Base-by-base conservation (phyloP, 2,113 vertebrate species). In the Carassius gibelio region DNA sequence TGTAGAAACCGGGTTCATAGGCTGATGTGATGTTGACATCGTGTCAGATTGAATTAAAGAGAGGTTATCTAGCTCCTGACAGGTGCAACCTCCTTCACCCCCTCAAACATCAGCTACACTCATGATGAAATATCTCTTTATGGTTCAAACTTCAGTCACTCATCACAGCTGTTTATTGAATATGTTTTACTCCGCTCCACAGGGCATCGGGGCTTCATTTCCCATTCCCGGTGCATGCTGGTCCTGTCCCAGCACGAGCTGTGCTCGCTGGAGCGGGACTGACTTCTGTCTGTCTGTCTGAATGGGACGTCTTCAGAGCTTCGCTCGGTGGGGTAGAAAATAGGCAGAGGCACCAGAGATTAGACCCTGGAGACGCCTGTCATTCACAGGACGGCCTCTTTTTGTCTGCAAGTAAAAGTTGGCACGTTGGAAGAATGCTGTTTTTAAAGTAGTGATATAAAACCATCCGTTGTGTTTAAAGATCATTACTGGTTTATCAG, bases 201-300 rank as follows among this genome's bases (percentile, higher is more conserved):
- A 74, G 85, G 85, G 45, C 55, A 71, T 55, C 38, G 15, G 45
- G 62, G 69, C 83, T 85, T 89, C 68, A 81, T 88, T 89, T 87
- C 82, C 84, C 75, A 82, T 82, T 84, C 78, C 15, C 85, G 42
- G 75, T 81, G 74, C 75, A 81, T 45, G 75, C 87, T 57, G 79
- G 34, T 75, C 57, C 38, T 52, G 10, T 79, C 74, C 79, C 85
- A 86, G 87, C 82, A 57, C 81, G 80, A 21, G 45, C 45, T 64
- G 21, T 77, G 74, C 50, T 78, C 30, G 38, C 68, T 85, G 69
- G 83, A 81, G 38, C 62, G 23, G 26, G 85, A 81, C 87, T 50
- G 85, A 57, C 83, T 81, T 50, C 59, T 86, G 48, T 82, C 75
- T 87, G 82, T 87, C 66, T 86, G 89, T 74, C 59, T 75, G 48